Evolutionary conservation across 2,888 invertebrate genomes (phyloP), one percentile per base, ranked within the genome.

Genomic region (Tetropium fuscum): DNA sequence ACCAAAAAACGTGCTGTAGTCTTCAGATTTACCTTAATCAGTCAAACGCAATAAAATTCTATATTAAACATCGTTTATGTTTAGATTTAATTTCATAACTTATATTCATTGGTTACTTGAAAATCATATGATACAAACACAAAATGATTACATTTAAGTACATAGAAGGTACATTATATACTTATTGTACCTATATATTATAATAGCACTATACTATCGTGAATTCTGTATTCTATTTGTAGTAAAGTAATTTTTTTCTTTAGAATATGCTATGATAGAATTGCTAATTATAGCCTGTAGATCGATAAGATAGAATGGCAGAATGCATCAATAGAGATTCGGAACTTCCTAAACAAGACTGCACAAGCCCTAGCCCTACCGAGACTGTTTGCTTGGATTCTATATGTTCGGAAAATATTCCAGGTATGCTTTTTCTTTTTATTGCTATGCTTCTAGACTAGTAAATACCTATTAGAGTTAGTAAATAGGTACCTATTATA

Each of bases 241-340:
- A n/a, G n/a, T n/a, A n/a, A n/a, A n/a, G 18, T 38, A n/a, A 13
- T 13, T 51, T 34, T 18, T 54, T 44, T 36, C 19, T 54, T 54
- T 27, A 27, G 45, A 54, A 25, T 32, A 54, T 54, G 44, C 36
- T 45, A 44, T 53, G 34, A 44, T 34, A 44, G 16, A 44, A 45
- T 51, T 51, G 8, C 40, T 48, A 19, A 59, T 51, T 27, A 16
- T 40, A 40, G 38, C 25, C 40, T 67, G 70, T 64, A 72, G 64
- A 66, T 62, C 54, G 62, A 60, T 80, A 81, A 56, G 62, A 60
- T 80, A 81, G 81, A 82, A 83, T 83, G 83, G 83, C 81, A 78
- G 80, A 81, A 79, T 76, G 74, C 64, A 73, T 76, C 49, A 74
- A 72, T 67, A 68, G 67, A 65, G 75, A 76, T 62, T 72, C 71